Base-by-base conservation (phyloP, 2,888 invertebrate species). In the Hymenopus coronatus region DNA sequence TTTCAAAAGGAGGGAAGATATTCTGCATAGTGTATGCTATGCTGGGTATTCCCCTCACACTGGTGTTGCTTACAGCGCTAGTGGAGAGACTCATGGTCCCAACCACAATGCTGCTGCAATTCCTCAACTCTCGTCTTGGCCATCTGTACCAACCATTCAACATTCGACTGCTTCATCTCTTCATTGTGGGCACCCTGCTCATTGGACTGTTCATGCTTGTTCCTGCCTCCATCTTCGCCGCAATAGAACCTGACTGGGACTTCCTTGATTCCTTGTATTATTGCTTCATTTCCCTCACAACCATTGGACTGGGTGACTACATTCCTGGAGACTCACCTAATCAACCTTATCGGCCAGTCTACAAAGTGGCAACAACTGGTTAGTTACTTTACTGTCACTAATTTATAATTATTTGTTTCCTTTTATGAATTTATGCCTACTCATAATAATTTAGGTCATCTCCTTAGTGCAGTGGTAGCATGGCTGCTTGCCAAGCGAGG, bases 251-350 rank as follows among this genome's bases (percentile, higher is more conserved):
- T 0, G 96, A 96, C 14, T 98, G 98, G 98, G 96, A 96, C 92
- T 97, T 95, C 93, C 94, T 98, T 91, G 98, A 98, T 94, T 96
- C 98, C 0, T 95, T 98, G 92, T 98, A 98, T 93, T 98, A 97
- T 93, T 98, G 98, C 93, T 98, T 98, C 94, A 97, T 98, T 91
- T 98, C 98, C 25, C 94, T 98, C 91, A 98, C 98, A 33, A 98
- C 98, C 90, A 97, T 98, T 92, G 97, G 98, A 25, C 94, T 98
- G 3, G 98, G 98, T 0, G 98, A 98, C 93, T 98, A 97, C 93
- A 97, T 98, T 91, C 98, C 98, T 0, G 97, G 97, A 0, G 97
- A 98, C 92, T 94, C 95, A 15, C 95, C 96, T 0, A 95, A 96
- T 91, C 97, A 97, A 92, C 95, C 95, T n/a, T 95, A 96, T 93